These are phyloP conservation scores for Omphaloscelis lunosa DNA, from an alignment of 2,888 invertebrate genomes.

Conservation along the genomic window DNA sequence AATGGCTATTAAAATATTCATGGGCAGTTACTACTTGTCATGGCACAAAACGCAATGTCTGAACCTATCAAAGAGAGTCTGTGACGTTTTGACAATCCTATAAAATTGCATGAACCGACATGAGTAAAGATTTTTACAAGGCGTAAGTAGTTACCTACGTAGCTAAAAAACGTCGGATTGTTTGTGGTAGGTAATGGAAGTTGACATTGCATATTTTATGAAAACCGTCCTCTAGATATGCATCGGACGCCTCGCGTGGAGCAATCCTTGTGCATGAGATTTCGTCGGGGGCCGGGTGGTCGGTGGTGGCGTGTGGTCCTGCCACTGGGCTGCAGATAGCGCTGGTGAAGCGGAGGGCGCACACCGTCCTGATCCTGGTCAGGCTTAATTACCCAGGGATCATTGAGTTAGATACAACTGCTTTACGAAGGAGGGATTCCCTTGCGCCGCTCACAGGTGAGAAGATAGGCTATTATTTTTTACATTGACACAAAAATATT, in stretches of 20 bases:
- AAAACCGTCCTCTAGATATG: slow-evolving; percentile 80
- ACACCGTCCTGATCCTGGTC: slow-evolving; percentile 91
- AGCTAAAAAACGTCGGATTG: neutral
- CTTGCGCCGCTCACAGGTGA: slow-evolving; percentile 85
- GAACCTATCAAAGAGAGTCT: neutral
- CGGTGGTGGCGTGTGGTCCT: slow-evolving; percentile 91
- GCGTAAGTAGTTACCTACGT: neutral
- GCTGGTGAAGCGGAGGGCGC: slow-evolving; percentile 90
- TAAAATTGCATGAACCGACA: neutral
- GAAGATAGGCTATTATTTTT: neutral
- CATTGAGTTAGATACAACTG: slow-evolving; percentile 92
- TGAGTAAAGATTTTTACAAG: neutral
- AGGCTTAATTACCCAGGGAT: slow-evolving; percentile 92
- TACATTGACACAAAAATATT: neutral
- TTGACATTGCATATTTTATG: slow-evolving; percentile 15
- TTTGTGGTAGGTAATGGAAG: neutral
- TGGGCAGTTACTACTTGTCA: neutral
- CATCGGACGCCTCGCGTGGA: slow-evolving; percentile 93
- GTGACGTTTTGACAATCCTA: neutral
- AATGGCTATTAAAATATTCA: neutral
- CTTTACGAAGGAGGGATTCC: slow-evolving; percentile 91
- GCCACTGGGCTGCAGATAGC: slow-evolving; percentile 93
- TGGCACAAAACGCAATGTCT: neutral
- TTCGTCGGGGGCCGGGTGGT: slow-evolving; percentile 91
- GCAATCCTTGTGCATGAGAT: slow-evolving; percentile 93